Evolutionary conservation across 2,888 invertebrate species (phyloP), one percentile per base, ranked within the genome.

Genomic region (Machimus atricapillus): DNA sequence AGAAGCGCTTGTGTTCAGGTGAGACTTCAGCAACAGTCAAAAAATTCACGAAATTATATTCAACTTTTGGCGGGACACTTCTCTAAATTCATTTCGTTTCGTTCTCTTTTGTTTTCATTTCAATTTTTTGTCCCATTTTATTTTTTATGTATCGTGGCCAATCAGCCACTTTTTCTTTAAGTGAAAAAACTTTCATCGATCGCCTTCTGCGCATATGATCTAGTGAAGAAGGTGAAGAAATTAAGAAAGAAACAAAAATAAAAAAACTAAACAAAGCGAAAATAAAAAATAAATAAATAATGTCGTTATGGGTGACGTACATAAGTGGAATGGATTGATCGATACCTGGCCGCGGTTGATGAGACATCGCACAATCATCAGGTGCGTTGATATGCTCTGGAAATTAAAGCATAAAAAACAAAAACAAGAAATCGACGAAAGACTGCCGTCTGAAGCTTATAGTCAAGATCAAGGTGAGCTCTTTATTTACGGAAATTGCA

Each of bases 401-500:
- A 66, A 66, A 66, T 66, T 14, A 23, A 66, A 66, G 66, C 3
- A 7, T 9, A 12, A 66, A 27, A 66, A 27, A 66, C 0, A 3
- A 23, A 66, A 66, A 27, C 12, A 27, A 23, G 23, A 66, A 19
- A 14, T 66, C 14, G 19, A 4, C 66, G 12, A 46, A 23, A 66
- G 12, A 19, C 12, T 66, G 66, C 19, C 27, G 23, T 66, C 66
- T 66, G 66, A 66, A 66, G 19, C 5, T 66, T 6, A 2, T 23
- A 78, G 78, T 46, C 78, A 78, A 78, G 78, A 78, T 78, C 78
- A 78, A 78, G 78, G 78, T 78, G 66, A 66, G 23, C 66, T 66
- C 66, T 66, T 66, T 66, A 66, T 66, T 66, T 66, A 66, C 66
- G 66, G 66, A 66, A 66, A 66, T 66, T 66, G 23, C 66, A 23